A percentile compares a stretch with the other conserved stretches of the same genome.
phyloP scores from a whole-genome alignment of 2,113 vertebrate genomes.

The Calyptomena viridis region DNA sequence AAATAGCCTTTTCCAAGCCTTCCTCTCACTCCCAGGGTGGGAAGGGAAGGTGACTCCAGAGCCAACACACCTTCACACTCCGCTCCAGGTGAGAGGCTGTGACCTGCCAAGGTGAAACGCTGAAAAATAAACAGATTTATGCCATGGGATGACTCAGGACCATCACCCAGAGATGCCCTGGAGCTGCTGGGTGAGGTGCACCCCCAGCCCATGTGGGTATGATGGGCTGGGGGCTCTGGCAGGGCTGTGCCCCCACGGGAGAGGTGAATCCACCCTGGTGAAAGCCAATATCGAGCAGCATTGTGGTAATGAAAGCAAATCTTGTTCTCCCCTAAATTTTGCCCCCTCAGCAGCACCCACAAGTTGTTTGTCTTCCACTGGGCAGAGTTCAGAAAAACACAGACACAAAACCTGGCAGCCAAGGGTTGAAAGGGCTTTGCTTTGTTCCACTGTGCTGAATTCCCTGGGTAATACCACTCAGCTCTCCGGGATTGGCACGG shows the following conservation, averaged over 20 bases:
- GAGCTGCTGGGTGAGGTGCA: background rate
- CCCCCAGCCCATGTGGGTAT: background rate
- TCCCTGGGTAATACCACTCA: conserved; percentile 58
- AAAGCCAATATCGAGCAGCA: background rate
- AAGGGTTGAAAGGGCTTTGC: conserved; percentile 57
- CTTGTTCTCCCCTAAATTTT: background rate
- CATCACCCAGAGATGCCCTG: background rate
- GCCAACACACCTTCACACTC: background rate
- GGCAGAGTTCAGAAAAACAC: conserved; percentile 44
- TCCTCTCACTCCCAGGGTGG: background rate
- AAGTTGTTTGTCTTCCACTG: conserved; percentile 58
- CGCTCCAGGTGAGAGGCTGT: background rate
- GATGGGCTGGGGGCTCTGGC: background rate
- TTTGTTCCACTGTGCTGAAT: conserved; percentile 53
- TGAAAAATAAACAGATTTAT: background rate
- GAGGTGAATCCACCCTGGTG: background rate
- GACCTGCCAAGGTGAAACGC: background rate
- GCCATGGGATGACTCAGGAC: accelerated
- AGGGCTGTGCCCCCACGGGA: background rate
- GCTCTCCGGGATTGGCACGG: conserved; percentile 44
- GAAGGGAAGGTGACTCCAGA: background rate
- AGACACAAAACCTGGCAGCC: conserved; percentile 46
- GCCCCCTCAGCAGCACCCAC: conserved; percentile 58
- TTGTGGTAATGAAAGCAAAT: background rate
- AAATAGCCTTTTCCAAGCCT: background rate